These are phyloP conservation scores for Gallinago nigripennis DNA, from an alignment of 2,797 vertebrate species.

Conservation along the genomic window DNA sequence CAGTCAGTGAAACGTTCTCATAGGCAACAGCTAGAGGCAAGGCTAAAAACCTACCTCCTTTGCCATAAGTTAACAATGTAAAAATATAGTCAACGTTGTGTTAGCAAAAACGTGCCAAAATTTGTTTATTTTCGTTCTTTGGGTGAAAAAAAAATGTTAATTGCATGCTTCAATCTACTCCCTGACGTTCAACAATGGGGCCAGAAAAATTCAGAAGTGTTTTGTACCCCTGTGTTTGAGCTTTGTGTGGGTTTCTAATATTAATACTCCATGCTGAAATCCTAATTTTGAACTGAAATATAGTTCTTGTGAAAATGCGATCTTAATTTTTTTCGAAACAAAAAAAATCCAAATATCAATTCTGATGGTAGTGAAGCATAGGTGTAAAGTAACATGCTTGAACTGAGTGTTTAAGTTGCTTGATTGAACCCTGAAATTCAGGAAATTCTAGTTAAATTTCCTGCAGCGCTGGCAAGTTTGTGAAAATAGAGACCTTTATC, in stretches of 20 bases:
- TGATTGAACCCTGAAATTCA: not conserved
- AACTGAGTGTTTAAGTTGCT: not conserved
- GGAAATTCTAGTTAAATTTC: not conserved
- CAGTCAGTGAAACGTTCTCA: conserved; percentile 48
- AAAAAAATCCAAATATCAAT: not conserved
- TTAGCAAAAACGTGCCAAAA: not conserved
- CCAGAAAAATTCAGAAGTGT: not conserved
- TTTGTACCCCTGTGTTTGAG: not conserved
- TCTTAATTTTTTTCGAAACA: not conserved
- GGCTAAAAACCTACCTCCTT: conserved; percentile 3
- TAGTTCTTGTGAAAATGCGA: not conserved
- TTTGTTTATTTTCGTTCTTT: not conserved
- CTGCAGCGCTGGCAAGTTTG: not conserved
- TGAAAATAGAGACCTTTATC: not conserved
- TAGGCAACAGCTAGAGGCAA: conserved; percentile 18
- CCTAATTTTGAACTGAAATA: not conserved
- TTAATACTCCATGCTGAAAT: not conserved
- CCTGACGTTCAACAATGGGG: not conserved
- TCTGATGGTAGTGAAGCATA: not conserved
- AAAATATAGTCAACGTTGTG: conserved; percentile 8
- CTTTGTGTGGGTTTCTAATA: not conserved
- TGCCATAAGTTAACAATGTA: conserved; percentile 14
- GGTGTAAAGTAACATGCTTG: not conserved
- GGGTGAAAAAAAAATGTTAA: not conserved
- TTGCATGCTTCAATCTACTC: not conserved